phyloP scores from a whole-genome alignment of 2,888 invertebrate genomes.

The Drosophila siamana region DNA sequence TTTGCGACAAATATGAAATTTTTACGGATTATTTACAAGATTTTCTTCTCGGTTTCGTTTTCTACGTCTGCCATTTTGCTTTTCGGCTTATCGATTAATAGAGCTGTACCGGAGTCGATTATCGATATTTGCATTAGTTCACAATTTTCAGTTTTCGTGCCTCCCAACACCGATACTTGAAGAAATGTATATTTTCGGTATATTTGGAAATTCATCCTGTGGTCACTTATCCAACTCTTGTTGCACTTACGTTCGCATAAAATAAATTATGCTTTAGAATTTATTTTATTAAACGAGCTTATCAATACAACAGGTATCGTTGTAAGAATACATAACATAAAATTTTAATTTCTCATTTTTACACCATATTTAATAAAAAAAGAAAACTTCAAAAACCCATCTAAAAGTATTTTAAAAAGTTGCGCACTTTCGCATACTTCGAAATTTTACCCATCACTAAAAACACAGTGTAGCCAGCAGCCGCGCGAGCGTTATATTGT shows the following conservation, averaged over 20 bases:
- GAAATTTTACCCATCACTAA: neutral
- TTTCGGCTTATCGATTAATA: constrained; percentile 67
- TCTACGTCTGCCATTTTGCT: constrained; percentile 67
- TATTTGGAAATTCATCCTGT: neutral
- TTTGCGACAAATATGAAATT: constrained; percentile 74
- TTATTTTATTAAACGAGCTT: too few species aligned
- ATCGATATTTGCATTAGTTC: constrained; percentile 45
- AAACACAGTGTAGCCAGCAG: neutral
- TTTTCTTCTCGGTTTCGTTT: constrained; percentile 72
- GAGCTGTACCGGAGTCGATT: constrained; percentile 61
- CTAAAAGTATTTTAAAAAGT: neutral
- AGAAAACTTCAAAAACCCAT: neutral
- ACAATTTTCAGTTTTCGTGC: neutral
- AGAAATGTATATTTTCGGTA: neutral
- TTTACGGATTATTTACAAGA: constrained; percentile 78
- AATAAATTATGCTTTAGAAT: neutral
- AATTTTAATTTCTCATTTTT: neutral
- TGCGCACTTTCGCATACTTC: neutral
- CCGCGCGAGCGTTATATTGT: neutral
- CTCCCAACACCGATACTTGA: neutral
- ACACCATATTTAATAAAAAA: neutral
- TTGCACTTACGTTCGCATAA: neutral
- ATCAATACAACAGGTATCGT: too few species aligned
- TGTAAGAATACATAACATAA: too few species aligned
- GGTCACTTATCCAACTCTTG: neutral